Base-by-base conservation (phyloP, 2,888 invertebrate genomes). In the Cheilosia variabilis region DNA sequence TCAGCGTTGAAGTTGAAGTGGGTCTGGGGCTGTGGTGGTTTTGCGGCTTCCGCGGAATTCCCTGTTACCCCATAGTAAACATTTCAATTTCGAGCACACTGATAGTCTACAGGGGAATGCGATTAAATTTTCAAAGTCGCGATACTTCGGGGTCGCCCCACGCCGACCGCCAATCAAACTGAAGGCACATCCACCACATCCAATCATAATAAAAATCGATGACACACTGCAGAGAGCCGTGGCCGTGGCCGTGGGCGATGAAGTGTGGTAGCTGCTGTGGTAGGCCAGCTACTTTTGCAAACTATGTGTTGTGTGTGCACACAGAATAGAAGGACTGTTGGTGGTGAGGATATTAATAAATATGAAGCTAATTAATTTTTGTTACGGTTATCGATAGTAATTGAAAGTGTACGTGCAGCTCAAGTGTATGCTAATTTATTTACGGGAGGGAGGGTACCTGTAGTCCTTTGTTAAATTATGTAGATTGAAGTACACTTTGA, bases 301-400 rank as follows among this genome's bases (percentile, higher is more conserved):
- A 24, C 10, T 24, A 15, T 19, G 5, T 24, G 24, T 27, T 53
- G 34, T 63, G 24, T 45, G 45, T 5, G 53, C 63, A 58, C 22
- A 71, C 45, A 71, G 57, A 37, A 50, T 53, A 5, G 27, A 37
- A n/a, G 17, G 47, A 27, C 13, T 10, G 15, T 31, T 37, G 37
- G 37, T 37, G 47, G 31, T 17, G 24, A 37, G 65, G 60, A 43
- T 71, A 71, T 77, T 82, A 71, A 82, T 77, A 71, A 75, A 75
- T 52, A 52, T 24, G 6, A 52, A 52, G 10, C 24, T 52, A 52
- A 52, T 52, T 52, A 71, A 82, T 77, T 77, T 37, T 55, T 71
- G 71, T 66, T 82, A 60, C 53, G 82, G 53, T 77, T 82, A 82
- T 77, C 65, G 82, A 77, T 71, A 66, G 77, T 76, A 77, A 82